Evolutionary conservation across 1,140 invertebrate genomes (phyloP), one percentile per base, ranked within the genome.

Genomic region (Carcinoscorpius rotundicauda): DNA sequence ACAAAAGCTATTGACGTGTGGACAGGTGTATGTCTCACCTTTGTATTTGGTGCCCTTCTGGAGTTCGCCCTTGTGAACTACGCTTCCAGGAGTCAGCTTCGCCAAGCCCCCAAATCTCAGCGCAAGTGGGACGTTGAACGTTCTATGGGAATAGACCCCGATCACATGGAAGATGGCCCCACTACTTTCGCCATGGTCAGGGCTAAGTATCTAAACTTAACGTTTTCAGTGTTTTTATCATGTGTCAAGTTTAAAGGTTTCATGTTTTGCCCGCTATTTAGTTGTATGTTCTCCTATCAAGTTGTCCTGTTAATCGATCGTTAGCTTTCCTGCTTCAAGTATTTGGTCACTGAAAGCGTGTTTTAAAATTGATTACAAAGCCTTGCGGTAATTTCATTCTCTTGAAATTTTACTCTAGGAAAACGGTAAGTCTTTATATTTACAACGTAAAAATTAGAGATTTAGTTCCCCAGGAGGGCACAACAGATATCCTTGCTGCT

Each of bases 1-100:
- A 97, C 93, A 60, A 97, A 97, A 78, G 92, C 94, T 67, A 95
- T 97, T 71, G 94, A 97, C 76, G 93, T 97, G 60, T 97, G 94
- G 94, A 97, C 93, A 60, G 94, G 94, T 52, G 92, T 96, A 9
- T 97, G 94, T 78, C 81, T 97, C 63, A 96, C 92, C 48, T 97
- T 97, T 78, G 94, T 97, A 49, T 97, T 97, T 76, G 92, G 93
- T 53, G 93, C 94, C 29, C 80, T 97, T 66, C 83, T 97, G 58
- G 94, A 97, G 80, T 97, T 97, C 75, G 94, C 94, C 51, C 82
- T 97, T 59, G 94, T 97, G 64, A 97, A 97, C 79, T 97, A 97
- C 78, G 93, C 93, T 51, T 96, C 92, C 64, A 83, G 93, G 65
- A 93, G 91, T 63, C 93, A 97, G 79, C 85, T 84, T 78, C 80